Base-by-base conservation (phyloP, 2,797 vertebrate species). In the Myotis planiceps region DNA sequence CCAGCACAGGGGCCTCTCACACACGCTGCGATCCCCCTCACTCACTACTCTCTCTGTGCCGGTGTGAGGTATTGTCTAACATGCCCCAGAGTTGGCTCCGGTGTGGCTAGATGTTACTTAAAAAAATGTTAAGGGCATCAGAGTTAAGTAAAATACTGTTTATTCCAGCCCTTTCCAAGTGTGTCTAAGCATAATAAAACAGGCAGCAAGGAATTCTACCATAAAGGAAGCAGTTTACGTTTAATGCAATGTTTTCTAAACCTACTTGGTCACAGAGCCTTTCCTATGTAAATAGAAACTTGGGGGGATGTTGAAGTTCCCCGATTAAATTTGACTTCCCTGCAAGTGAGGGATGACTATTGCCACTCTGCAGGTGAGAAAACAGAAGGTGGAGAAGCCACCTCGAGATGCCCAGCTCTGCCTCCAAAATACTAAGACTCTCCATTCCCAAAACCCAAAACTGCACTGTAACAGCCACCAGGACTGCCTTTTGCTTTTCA, bases 301-400 rank as follows among this genome's bases (percentile, higher is more conserved):
- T 53, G 0, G 6, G 25, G 42, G 25, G 79, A 90, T 76, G 25
- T 6, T 87, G 65, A 95, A 95, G 74, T 79, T 32, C 29, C 12
- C 71, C 8, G 32, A 88, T 69, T 80, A 58, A 88, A 69, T 29
- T 88, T 83, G 66, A 80, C 34, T 76, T 66, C 29, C 23, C 34
- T 79, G 27, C 0, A 79, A 96, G 49, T 12, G 53, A 63, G 51
- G 18, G 45, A 66, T 85, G 53, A 80, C 79, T 66, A 51, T 21
- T 58, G 4, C 42, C 10, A 82, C 45, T 92, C 94, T 65, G 23
- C 84, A 66, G 58, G 21, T 90, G 58, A 92, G 75, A 58, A 95
- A 79, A 87, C 21, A 42, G 63, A 84, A 71, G 53, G 53, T 53
- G 15, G 47, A 8, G 25, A 27, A 84, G 27, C 16, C 9, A 37